Base-by-base conservation (phyloP, 2,888 invertebrate species). In the Druceiella hillmani region DNA sequence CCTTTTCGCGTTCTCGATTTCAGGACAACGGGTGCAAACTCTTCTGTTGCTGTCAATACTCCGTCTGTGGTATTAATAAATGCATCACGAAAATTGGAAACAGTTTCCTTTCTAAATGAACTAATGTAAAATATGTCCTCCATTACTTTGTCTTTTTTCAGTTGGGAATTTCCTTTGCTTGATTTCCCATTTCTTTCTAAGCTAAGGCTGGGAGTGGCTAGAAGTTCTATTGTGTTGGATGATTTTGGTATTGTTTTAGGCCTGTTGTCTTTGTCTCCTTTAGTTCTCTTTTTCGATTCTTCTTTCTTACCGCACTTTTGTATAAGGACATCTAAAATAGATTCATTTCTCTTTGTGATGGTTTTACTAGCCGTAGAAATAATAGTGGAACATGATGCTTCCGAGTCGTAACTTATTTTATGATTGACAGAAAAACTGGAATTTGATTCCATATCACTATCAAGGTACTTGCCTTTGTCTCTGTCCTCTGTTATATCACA, bases 1-100 rank as follows among this genome's bases (percentile, higher is more conserved):
- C 87, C 85, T 17, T 81, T 84, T 51, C 87, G 72, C 11, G 87
- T 87, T 51, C 87, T 73, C 29, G 84, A 78, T 55, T 83, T 81
- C 41, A 86, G 55, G 32, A 87, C 79, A 17, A 84, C 75, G 0
- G 87, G 81, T 17, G 82, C 74, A 52, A 87, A 84, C 46, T 71
- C 72, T 58, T 76, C 76, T 10, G 74, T 74, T 25, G 75, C 71
- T 44, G 72, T 74, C 32, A 76, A 64, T 38, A 79, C 57, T 14
- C 75, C 76, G 46, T 67, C 64, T 7, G 77, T 76, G 53, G 76
- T 79, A 52, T 77, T 79, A 40, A 78, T 75, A 58, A 81, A 82
- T 27, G 78, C 78, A 49, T 78, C 74, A 52, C 81, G 74, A 55
- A 80, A 82, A 44, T 76, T 78, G 37, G 78, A 74, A 3, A 81